A percentile compares a stretch with the other conserved stretches of the same genome.
Conservation (phyloP, 2,113 vertebrate genomes). For the Chaetorhynchus papuensis region DNA sequence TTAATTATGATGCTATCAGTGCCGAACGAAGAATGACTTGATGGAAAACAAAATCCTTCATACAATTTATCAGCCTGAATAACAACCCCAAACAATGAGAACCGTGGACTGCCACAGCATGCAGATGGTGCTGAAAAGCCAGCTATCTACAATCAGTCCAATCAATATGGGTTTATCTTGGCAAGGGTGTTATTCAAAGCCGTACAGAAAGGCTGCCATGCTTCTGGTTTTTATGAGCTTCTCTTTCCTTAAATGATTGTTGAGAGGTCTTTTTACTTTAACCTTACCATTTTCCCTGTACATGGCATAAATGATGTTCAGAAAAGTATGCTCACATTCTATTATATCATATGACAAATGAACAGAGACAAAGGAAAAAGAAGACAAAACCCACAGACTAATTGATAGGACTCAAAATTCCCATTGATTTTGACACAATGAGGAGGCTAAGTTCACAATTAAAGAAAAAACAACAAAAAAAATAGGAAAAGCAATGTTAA, state of each 20-base stretch:
- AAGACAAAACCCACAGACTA: neutral
- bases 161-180: constrained; percentile 7
- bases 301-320: neutral
- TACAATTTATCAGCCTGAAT: constrained; percentile 5
- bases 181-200: neutral
- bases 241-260: neutral
- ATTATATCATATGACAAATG: neutral
- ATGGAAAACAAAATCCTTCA: constrained; percentile 38
- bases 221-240: neutral
- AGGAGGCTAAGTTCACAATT: neutral
- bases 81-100: constrained; percentile 20
- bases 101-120: neutral
- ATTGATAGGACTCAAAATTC: neutral
- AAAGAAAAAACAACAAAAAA: neutral
- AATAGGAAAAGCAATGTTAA: neutral
- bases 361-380: neutral
- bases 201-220: neutral
- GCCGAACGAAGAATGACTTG: neutral
- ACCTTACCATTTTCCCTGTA: neutral
- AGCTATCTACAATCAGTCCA: neutral
- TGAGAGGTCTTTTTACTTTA: neutral
- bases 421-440: constrained; percentile 13
- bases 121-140: constrained; percentile 23
- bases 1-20: constrained; percentile 33
- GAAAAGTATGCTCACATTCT: neutral